Evolutionary conservation across 2,113 vertebrate species (phyloP).

Genomic region (Alethe diademata): DNA sequence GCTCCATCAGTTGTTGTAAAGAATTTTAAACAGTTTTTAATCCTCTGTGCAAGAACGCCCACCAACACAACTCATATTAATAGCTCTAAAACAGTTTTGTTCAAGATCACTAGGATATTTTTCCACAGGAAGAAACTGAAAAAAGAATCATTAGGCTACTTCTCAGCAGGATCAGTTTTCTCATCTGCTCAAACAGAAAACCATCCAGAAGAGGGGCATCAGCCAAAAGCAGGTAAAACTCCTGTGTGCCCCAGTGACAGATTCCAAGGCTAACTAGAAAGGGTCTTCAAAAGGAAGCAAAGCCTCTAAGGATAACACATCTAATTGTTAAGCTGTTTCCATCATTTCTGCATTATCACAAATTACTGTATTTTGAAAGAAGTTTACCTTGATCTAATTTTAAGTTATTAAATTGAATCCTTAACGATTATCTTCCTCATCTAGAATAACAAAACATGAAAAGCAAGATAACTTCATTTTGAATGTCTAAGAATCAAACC

Average conservation of each 20-base stretch:
- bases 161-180: not conserved
- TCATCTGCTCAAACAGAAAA: not conserved
- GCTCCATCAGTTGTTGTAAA: not conserved
- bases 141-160: not conserved
- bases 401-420: not conserved
- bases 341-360: not conserved
- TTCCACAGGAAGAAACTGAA: not conserved
- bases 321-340: not conserved
- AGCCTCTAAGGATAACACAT: not conserved
- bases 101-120: not conserved
- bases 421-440: not conserved
- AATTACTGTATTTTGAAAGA: not conserved
- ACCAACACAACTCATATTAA: constrained; percentile 13
- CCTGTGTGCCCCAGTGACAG: not conserved
- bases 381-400: not conserved
- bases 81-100: not conserved
- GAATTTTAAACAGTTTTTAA: not conserved
- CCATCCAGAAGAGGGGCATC: too few relatives aligned
- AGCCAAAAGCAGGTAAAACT: not conserved
- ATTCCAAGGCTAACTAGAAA: not conserved
- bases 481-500: not conserved
- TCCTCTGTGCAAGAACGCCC: not conserved
- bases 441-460: not conserved
- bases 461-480: not conserved
- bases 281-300: not conserved